Percentiles rank a stretch among this genome's conserved stretches.
These are phyloP conservation scores for Orthonychiurus folsomi DNA, from an alignment of 2,888 invertebrate species.

Conservation along the genomic window DNA sequence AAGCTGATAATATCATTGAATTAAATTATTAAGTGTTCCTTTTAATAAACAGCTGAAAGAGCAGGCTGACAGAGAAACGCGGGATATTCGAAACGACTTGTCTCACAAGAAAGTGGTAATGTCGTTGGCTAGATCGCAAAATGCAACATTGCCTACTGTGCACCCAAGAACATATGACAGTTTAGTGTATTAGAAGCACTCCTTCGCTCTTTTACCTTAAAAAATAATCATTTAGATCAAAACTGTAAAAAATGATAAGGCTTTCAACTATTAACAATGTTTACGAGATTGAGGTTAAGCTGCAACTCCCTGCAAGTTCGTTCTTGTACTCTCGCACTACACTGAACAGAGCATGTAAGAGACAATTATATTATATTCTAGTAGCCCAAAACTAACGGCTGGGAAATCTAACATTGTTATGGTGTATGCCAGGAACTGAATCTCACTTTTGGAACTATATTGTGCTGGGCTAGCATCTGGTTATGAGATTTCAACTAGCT, in stretches of 20 bases:
- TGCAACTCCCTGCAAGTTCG: constrained; percentile 1
- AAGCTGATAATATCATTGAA: no score
- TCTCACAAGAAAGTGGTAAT: constrained; percentile 49
- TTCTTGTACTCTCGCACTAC: constrained; percentile 9
- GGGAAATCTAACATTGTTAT: no score
- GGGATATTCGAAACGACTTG: constrained; percentile 47
- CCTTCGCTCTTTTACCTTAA: neutral
- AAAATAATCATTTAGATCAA: neutral
- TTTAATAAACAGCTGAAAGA: constrained; percentile 45
- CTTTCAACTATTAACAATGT: neutral
- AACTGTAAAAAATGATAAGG: neutral
- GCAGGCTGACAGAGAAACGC: constrained; percentile 49
- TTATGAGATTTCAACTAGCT: no score
- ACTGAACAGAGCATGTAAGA: constrained; percentile 7
- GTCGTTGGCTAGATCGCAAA: constrained; percentile 45
- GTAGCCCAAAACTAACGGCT: neutral
- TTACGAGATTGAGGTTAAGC: neutral
- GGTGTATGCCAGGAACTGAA: no score
- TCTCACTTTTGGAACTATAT: no score
- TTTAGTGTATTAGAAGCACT: constrained; percentile 14
- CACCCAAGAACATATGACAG: constrained; percentile 20
- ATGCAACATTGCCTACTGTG: constrained; percentile 19
- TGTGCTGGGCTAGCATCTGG: neutral
- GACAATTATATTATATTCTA: neutral
- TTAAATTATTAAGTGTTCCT: neutral